Evolutionary conservation across 2,113 vertebrate species (phyloP), one percentile per base, ranked within the genome.

Genomic region (Fregetta grallaria): DNA sequence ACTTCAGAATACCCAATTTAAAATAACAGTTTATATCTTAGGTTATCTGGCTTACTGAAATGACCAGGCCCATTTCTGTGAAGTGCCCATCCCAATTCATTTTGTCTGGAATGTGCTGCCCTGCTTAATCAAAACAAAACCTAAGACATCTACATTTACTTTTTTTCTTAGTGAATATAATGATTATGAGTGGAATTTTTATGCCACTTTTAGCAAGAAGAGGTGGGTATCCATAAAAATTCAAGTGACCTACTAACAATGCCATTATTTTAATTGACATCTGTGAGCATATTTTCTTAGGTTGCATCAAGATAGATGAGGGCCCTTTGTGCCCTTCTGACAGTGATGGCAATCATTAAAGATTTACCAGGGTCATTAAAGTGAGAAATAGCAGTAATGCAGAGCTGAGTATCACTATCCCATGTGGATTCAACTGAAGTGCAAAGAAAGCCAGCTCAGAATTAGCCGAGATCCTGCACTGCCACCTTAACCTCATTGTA

Each of bases 251-350:
- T 73, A 66, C 67, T 68, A 62, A 36, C 76, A 90, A 22, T 50
- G 42, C 66, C 79, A 71, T 96, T 96, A 96, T 96, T 97, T 98
- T 88, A 96, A 92, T 86, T 93, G 95, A 97, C 82, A 95, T 96
- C 83, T 91, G 40, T 63, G 42, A 56, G 65, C 25, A 38, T 88
- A 73, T 68, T 96, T 95, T 94, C 68, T 86, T 78, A 68, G 70
- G 85, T 29, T 76, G 70, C 91, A 96, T 85, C 76, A 79, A 92
- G 86, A 96, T 53, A 95, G 50, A 96, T 1, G 70, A 91, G 52
- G 72, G 20, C 34, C 87, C 88, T 97, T 83, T 88, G 81, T 94
- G 95, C 82, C 86, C 92, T 97, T 73, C 92, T 97, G 91, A 92
- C 92, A 95, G 71, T 27, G 91, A 94, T 85, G 76, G 88, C 77